phyloP scores from a whole-genome alignment of 1,140 invertebrate genomes.

The Bombus impatiens region DNA sequence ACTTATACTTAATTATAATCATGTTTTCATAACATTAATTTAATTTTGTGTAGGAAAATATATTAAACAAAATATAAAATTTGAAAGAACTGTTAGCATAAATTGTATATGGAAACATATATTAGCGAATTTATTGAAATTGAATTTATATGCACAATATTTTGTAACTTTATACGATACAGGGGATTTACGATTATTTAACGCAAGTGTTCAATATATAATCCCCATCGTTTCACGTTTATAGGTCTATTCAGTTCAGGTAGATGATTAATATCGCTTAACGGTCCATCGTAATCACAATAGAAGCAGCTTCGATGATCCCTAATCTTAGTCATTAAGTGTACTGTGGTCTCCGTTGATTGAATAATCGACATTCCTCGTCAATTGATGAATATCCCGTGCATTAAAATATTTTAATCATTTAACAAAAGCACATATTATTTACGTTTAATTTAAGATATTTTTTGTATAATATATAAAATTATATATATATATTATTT shows the following conservation, averaged over 20 bases:
- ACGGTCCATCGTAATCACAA: constrained; percentile 45
- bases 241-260: constrained; percentile 28
- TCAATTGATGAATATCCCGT: constrained; percentile 5
- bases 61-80: background rate
- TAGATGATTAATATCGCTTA: constrained; percentile 49
- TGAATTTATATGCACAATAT: background rate
- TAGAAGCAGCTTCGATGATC: constrained; percentile 35
- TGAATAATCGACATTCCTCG: constrained; percentile 29
- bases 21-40: background rate
- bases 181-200: background rate
- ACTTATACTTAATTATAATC: background rate
- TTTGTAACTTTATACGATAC: background rate
- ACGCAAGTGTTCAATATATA: background rate
- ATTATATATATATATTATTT: background rate
- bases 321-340: constrained; percentile 55
- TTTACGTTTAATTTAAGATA: background rate
- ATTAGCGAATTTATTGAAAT: background rate
- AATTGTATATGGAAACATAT: background rate
- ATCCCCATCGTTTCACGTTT: constrained; percentile 20
- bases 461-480: no score
- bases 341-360: constrained; percentile 23
- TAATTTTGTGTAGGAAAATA: background rate
- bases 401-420: background rate
- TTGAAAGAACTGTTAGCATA: background rate
- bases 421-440: background rate